A percentile compares a stretch with the other conserved stretches of the same genome.
Conservation (phyloP, 2,113 vertebrate genomes). For the Cygnus atratus region DNA sequence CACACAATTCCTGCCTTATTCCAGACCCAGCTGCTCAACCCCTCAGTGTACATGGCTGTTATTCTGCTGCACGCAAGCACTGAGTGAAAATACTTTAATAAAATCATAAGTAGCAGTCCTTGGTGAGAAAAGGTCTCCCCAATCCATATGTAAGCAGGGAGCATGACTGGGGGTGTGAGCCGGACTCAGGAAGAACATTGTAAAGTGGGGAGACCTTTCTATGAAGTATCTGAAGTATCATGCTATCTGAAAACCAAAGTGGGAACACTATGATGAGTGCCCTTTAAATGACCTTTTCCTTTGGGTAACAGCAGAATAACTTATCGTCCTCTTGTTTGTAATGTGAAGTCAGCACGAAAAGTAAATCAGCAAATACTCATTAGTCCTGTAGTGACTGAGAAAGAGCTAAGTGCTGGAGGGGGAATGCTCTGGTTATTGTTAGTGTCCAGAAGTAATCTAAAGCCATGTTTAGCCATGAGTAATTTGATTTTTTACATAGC, state of each 20-base stretch:
- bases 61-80: neutral
- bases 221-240: neutral
- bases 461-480: neutral
- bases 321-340: neutral
- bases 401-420: neutral
- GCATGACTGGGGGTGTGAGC: neutral
- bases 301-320: neutral
- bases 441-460: neutral
- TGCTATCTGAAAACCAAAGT: neutral
- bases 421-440: neutral
- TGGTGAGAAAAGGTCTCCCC: neutral
- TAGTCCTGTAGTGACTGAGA: neutral
- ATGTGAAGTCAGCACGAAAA: neutral
- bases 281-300: neutral
- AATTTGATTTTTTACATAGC: neutral
- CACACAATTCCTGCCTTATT: neutral
- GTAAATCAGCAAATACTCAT: neutral
- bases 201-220: neutral
- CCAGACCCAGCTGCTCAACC: neutral
- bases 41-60: accelerated
- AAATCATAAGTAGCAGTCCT: neutral
- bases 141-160: neutral
- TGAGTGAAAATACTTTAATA: neutral
- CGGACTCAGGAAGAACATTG: neutral
- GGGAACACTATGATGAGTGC: neutral